A percentile compares a stretch with the other conserved stretches of the same genome.
Evolutionary conservation across 2,888 invertebrate species (phyloP).

Genomic region (Epistrophe grossulariae): DNA sequence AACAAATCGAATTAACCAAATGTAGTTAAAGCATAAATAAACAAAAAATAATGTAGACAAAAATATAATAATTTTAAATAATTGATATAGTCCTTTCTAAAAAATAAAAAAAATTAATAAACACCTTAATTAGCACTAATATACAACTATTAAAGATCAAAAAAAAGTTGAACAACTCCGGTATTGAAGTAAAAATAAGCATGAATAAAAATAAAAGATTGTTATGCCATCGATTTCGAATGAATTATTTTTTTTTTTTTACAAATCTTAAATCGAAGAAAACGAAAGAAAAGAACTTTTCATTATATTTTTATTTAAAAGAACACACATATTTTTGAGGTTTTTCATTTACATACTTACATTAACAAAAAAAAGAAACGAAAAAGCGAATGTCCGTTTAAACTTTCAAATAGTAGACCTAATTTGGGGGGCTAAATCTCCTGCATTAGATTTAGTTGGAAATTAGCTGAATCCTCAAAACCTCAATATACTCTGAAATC

Average conservation of each 20-base stretch:
- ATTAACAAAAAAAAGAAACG: neutral
- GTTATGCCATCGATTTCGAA: slow-evolving; percentile 66
- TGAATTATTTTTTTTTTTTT: slow-evolving; percentile 44
- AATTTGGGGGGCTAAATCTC: slow-evolving; percentile 5
- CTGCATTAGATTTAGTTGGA: neutral
- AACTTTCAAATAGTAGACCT: neutral
- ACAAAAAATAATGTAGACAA: slow-evolving; percentile 27
- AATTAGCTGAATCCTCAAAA: neutral
- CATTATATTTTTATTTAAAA: neutral
- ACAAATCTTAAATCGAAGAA: slow-evolving; percentile 20
- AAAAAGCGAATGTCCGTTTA: slow-evolving; percentile 22
- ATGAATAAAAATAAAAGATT: slow-evolving; percentile 39
- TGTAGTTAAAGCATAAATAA: slow-evolving; percentile 53
- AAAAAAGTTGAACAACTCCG: slow-evolving; percentile 41
- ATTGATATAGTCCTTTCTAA: slow-evolving; percentile 60
- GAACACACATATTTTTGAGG: neutral
- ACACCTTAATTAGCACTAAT: slow-evolving; percentile 70
- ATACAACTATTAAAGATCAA: slow-evolving; percentile 51
- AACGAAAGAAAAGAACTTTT: slow-evolving; percentile 17
- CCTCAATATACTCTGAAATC: neutral
- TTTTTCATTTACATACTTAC: neutral
- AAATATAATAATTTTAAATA: slow-evolving; percentile 33
- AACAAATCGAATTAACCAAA: slow-evolving; percentile 70
- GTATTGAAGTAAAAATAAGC: slow-evolving; percentile 37
- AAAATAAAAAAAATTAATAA: slow-evolving; percentile 20